Evolutionary conservation across 2,113 vertebrate genomes (phyloP).

Genomic region (Psettodes erumei): DNA sequence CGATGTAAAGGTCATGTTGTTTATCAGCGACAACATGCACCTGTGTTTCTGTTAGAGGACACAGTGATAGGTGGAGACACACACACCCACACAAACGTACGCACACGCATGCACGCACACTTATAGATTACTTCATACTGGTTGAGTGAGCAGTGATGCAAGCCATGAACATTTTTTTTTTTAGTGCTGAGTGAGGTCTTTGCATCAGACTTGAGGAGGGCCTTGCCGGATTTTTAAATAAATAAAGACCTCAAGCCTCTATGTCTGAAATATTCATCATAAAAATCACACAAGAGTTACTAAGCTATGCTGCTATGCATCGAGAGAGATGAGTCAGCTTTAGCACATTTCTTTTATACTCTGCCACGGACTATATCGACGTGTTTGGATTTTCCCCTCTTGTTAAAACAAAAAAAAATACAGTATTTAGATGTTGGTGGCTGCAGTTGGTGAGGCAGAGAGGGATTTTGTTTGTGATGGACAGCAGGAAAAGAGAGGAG

Average conservation of each 20-base stretch:
- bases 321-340: slow-evolving; percentile 39
- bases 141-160: slow-evolving; percentile 46
- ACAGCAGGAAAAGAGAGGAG: neutral
- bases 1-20: slow-evolving; percentile 70
- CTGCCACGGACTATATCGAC: neutral
- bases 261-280: slow-evolving; percentile 78
- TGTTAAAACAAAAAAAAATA: neutral
- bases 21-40: slow-evolving; percentile 45
- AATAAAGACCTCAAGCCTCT: slow-evolving; percentile 71
- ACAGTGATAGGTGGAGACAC: neutral
- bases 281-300: slow-evolving; percentile 64
- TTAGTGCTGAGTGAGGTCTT: slow-evolving; percentile 66
- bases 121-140: slow-evolving; percentile 18
- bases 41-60: slow-evolving; percentile 55
- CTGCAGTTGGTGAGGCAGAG: slow-evolving; percentile 1
- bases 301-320: slow-evolving; percentile 49
- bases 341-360: slow-evolving; percentile 26
- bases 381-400: slow-evolving; percentile 30
- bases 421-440: slow-evolving; percentile 1
- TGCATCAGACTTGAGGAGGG: slow-evolving; percentile 65
- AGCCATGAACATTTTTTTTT: slow-evolving; percentile 28
- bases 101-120: neutral
- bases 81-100: neutral
- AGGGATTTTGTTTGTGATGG: neutral
- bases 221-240: slow-evolving; percentile 73